Evolutionary conservation across 2,888 invertebrate genomes (phyloP).

Genomic region (Aproaerema taeniolella): DNA sequence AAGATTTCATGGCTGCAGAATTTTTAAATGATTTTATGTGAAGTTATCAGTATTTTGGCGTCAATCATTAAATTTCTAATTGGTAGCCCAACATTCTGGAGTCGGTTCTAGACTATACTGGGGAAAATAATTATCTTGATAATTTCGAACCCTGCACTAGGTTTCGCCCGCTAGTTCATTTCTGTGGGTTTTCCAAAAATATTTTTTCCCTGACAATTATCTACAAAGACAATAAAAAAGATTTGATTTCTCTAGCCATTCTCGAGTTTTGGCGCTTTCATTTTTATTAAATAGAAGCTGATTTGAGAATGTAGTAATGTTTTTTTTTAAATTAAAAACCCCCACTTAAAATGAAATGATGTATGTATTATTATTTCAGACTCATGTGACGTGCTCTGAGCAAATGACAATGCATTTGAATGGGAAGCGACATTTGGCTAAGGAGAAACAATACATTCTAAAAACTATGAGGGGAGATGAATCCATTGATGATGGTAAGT

Average conservation of each 20-base stretch:
- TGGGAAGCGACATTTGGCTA: slow-evolving; percentile 76
- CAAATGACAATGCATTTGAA: slow-evolving; percentile 79
- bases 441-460: slow-evolving; percentile 63
- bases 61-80: too few species aligned
- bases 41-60: too few species aligned
- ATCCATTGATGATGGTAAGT: background rate
- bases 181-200: too few species aligned
- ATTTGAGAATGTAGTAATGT: background rate
- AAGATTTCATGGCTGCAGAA: too few species aligned
- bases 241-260: background rate
- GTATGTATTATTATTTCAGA: slow-evolving; percentile 30
- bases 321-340: background rate
- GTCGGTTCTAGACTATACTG: too few species aligned
- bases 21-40: too few species aligned
- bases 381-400: slow-evolving; percentile 74
- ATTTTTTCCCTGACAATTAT: background rate
- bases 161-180: too few species aligned
- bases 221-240: background rate
- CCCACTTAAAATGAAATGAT: background rate
- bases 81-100: too few species aligned
- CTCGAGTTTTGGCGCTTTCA: background rate
- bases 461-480: slow-evolving; percentile 46
- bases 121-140: too few species aligned
- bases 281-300: background rate
- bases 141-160: too few species aligned